Evolutionary conservation across 1,140 invertebrate species (phyloP).

Genomic region (Aphis craccivora): DNA sequence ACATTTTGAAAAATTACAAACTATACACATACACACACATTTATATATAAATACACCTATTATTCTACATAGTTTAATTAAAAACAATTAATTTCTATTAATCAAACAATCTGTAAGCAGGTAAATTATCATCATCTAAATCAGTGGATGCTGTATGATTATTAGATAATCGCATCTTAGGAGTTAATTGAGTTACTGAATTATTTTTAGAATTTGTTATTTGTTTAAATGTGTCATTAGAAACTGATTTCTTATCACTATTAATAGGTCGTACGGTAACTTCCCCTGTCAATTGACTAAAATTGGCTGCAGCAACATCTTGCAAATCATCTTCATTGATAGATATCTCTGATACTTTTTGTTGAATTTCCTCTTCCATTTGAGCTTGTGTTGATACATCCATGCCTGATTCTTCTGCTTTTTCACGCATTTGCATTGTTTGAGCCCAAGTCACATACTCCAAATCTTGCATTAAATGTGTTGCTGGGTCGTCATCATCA

Average conservation of each 20-base stretch:
- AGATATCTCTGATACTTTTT: slow-evolving; percentile 39
- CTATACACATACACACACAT: not conserved
- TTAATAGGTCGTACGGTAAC: not conserved
- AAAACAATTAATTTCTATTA: not conserved
- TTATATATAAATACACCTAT: not conserved
- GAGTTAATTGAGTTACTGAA: not conserved
- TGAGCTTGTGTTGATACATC: slow-evolving; percentile 27
- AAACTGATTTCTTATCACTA: not conserved
- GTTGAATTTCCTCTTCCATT: slow-evolving; percentile 39
- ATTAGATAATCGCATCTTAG: not conserved
- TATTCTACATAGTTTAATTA: not conserved
- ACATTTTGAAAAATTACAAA: not conserved
- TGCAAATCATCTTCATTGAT: not conserved
- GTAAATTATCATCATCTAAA: not conserved
- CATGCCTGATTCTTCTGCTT: slow-evolving; percentile 33
- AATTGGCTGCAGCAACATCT: slow-evolving; percentile 37
- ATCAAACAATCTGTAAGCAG: not conserved
- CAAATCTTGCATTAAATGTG: slow-evolving; percentile 17
- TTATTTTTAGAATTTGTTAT: not conserved
- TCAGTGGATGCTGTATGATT: not conserved
- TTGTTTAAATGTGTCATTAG: not conserved
- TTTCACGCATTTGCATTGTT: slow-evolving; percentile 44
- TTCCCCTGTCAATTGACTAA: slow-evolving; percentile 37
- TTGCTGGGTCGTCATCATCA: slow-evolving; percentile 20
- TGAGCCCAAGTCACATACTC: slow-evolving; percentile 53